phyloP scores from a whole-genome alignment of 2,113 vertebrate species.

The Takifugu bimaculatus region DNA sequence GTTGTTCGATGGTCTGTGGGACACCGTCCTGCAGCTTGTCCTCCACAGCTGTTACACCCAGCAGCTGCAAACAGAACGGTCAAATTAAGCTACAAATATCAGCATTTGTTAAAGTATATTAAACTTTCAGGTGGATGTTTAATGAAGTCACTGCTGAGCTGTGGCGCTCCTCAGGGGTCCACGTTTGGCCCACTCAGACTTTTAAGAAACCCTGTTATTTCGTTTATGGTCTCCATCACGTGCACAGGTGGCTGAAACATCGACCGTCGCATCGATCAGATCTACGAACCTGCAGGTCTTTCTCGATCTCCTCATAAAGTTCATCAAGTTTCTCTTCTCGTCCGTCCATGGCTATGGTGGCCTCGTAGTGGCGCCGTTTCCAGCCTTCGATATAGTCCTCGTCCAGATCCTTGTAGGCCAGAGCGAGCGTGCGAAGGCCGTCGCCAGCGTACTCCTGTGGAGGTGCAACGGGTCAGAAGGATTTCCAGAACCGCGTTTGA shows the following conservation, averaged over 20 bases:
- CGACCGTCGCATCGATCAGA: not conserved
- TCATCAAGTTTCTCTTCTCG: conserved; percentile 78
- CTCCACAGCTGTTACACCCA: conserved; percentile 90
- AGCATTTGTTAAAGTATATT: too few species aligned
- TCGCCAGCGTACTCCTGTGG: conserved; percentile 87
- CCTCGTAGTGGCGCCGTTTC: conserved; percentile 81
- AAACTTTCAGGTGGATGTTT: not conserved
- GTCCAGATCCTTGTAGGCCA: conserved; percentile 87
- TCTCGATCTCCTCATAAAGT: conserved; percentile 90
- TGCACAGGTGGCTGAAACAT: too few species aligned
- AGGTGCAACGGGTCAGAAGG: not conserved
- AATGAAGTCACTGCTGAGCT: not conserved
- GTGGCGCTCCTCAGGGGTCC: too few species aligned
- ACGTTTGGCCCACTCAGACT: too few species aligned
- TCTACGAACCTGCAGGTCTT: conserved; percentile 79
- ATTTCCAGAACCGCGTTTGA: too few species aligned
- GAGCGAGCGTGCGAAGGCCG: conserved; percentile 85
- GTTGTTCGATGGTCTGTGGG: conserved; percentile 85
- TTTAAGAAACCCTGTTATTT: too few species aligned
- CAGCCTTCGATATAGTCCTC: conserved; percentile 74
- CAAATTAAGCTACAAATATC: not conserved
- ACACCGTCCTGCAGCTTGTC: conserved; percentile 95
- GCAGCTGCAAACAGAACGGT: conserved; percentile 67
- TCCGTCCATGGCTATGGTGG: conserved; percentile 77
- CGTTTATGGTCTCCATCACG: too few species aligned